Base-by-base conservation (phyloP, 2,797 vertebrate species). In the Rhynchotus rufescens region DNA sequence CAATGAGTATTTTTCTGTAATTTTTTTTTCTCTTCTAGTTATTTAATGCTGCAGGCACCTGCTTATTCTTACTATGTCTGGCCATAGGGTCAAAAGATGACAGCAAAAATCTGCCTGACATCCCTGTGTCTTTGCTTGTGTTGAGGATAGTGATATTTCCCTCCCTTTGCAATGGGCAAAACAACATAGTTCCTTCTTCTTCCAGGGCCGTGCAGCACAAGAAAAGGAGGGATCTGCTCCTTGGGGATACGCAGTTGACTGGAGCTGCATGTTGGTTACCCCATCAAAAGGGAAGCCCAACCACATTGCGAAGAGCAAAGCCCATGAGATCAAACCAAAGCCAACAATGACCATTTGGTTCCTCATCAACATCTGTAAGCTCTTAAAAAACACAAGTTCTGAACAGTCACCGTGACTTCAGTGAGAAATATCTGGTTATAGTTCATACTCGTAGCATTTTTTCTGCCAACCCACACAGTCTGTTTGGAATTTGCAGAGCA, bases 301-400 rank as follows among this genome's bases (percentile, higher is more conserved):
- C 2, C 40, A 40, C 3, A 64, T 2, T 51, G 51, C 26, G 30
- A 52, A 60, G 22, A 36, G 32, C 56, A 92, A 93, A 92, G 28
- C 4, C 23, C 2, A 0, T 4, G 6, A 19, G 9, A 8, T 4
- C 2, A 9, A 17, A 11, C 8, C 84, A 89, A 83, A 6, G n/a
- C 11, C 74, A 78, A 19, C 30, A 54, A 67, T n/a, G 62, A 64
- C 56, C 38, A 25, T 0, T 23, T 7, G 3, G 17, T 42, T 85
- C 79, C 54, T 75, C 38, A 65, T 59, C 80, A 75, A 59, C 8
- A 5, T 1, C 2, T 64, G 22, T 57, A 52, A 82, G 74, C 26
- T 7, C 49, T 84, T 84, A 15, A 65, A 85, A 68, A 77, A 38
- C 25, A 32, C 21, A 45, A 22, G 34, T 65, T 80, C 54, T 61